Evolutionary conservation across 1,140 invertebrate genomes (phyloP), one percentile per base, ranked within the genome.

Genomic region (Drosophila pallidifrons): DNA sequence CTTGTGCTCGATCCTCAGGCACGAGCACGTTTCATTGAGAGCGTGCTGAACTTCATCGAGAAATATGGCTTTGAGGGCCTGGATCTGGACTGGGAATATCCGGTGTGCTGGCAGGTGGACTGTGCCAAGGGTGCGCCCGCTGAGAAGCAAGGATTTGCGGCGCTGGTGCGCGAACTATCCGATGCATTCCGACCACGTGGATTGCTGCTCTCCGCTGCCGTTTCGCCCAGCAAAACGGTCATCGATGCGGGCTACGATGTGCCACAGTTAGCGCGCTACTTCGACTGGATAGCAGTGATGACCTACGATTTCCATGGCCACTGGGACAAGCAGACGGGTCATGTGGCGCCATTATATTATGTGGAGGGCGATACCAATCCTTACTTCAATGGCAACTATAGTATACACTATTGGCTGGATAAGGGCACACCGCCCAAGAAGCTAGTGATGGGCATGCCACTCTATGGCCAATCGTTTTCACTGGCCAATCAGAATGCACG

Each of bases 261-360:
- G 0, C 95, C 96, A 1, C 91, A 93, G 1, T 81, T 98, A 2
- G 95, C 94, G 0, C 93, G 94, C 15, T 95, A 97, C 86, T 93
- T 98, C 59, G 96, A 98, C 91, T 98, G 97, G 96, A 97, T 99
- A 77, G 95, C 97, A 1, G 95, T 98, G 0, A 98, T 98, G 97
- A 95, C 96, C 0, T 98, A 98, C 82, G 97, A 98, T 88, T 98
- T 96, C 82, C 97, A 98, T 79, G 97, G 97, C 0, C 96, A 97
- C 79, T 98, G 97, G 97, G 97, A 98, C 83, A 97, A 97, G 82
- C 95, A 96, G 81, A 98, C 97, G 1, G 97, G 97, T 6, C 97
- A 98, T 85, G 95, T 97, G 1, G 96, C 97, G 1, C 97, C 97
- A 0, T 95, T 98, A 91, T 98, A 97, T 68, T 93, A 93, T 4